Evolutionary conservation across 2,113 vertebrate species (phyloP).

Genomic region (Psilopogon haemacephalus): DNA sequence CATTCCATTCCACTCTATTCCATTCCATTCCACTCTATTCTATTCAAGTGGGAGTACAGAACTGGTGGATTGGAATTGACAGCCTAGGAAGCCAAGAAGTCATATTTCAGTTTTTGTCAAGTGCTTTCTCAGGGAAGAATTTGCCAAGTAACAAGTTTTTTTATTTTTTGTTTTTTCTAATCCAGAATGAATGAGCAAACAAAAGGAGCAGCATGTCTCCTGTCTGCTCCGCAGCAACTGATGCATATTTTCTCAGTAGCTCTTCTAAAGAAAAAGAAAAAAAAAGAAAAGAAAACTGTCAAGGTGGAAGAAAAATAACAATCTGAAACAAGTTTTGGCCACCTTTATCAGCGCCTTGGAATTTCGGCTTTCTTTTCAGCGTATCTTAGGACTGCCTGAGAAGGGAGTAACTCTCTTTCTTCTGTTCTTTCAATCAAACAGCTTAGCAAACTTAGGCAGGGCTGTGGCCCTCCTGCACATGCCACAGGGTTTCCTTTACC

Average conservation of each 20-base stretch:
- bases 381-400: background rate
- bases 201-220: background rate
- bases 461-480: background rate
- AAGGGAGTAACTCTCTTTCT: background rate
- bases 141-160: slow-evolving; percentile 11
- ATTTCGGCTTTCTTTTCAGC: background rate
- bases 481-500: background rate
- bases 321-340: background rate
- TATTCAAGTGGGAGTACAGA: background rate
- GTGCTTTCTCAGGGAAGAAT: background rate
- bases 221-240: background rate
- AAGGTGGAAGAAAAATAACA: background rate
- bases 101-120: background rate
- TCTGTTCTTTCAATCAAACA: background rate
- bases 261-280: no score
- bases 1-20: no score
- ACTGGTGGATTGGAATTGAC: background rate
- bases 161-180: background rate
- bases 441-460: background rate
- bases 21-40: no score
- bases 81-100: background rate
- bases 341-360: background rate
- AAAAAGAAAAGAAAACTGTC: background rate
- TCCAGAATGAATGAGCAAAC: background rate
- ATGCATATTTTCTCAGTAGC: background rate